These are phyloP conservation scores for Corticium candelabrum DNA, from an alignment of 37 sponge, comb jelly and placozoan genomes.

Conservation along the genomic window DNA sequence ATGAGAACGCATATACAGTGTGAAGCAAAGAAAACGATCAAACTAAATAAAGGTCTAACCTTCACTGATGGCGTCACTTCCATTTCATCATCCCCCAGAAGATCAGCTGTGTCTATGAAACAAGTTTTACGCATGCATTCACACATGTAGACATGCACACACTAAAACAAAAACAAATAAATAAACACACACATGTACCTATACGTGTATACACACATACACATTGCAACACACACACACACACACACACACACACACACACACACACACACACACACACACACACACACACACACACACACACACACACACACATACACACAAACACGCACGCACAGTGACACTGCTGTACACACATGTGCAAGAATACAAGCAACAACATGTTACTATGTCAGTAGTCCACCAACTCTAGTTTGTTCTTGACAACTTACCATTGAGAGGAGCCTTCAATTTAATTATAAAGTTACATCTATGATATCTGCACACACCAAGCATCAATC, in stretches of 20 bases:
- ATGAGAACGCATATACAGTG: neutral
- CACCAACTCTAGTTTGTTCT: neutral
- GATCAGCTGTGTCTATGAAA: neutral
- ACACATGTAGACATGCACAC: slow-evolving; percentile 38
- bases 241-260: slow-evolving; percentile 2
- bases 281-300: slow-evolving; percentile 12
- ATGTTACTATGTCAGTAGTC: neutral
- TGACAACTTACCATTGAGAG: neutral
- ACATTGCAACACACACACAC: slow-evolving; percentile 7
- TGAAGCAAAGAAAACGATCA: slow-evolving; percentile 5
- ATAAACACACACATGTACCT: no score
- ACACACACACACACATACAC: slow-evolving; percentile 17
- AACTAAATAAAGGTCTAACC: no score
- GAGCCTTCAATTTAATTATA: slow-evolving; percentile 18
- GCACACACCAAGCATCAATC: neutral
- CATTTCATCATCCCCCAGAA: neutral
- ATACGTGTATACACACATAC: no score
- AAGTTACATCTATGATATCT: slow-evolving; percentile 58
- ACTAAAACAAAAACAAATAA: slow-evolving; percentile 19
- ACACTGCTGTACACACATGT: slow-evolving; percentile 6
- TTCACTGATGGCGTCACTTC: slow-evolving; percentile 1
- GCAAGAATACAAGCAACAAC: neutral
- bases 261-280: slow-evolving; percentile 14
- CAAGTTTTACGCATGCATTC: neutral
- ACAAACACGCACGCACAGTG: neutral